Percentiles rank a stretch among this genome's conserved stretches.
Evolutionary conservation across 1,140 invertebrate species (phyloP).

Genomic region (Odontomachus brunneus): DNA sequence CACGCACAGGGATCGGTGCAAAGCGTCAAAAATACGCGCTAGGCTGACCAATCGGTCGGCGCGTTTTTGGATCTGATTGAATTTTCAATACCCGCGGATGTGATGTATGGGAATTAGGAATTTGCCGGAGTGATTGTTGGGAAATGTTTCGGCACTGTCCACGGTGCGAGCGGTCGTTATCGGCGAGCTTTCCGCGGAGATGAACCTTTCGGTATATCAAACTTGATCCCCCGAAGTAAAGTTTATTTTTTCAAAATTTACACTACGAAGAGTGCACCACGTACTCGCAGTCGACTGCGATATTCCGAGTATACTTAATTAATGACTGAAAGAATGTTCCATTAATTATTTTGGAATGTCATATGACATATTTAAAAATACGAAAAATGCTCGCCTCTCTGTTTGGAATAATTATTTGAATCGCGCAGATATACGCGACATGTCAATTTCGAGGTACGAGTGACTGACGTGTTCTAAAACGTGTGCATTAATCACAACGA

Average conservation of each 20-base stretch:
- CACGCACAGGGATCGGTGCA: conserved; percentile 3
- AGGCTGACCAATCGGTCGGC: conserved; percentile 42
- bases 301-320: neutral
- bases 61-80: conserved; percentile 55
- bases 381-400: neutral
- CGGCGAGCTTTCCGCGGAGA: conserved; percentile 42
- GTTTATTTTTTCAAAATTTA: conserved; percentile 28
- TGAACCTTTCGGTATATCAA: conserved; percentile 29
- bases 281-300: neutral
- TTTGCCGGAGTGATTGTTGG: conserved; percentile 53
- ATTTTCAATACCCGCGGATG: conserved; percentile 52
- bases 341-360: too few relatives aligned
- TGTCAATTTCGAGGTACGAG: too few relatives aligned
- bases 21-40: conserved; percentile 55
- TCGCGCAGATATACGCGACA: too few relatives aligned
- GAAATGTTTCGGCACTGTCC: conserved; percentile 36
- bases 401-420: too few relatives aligned
- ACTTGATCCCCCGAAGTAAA: conserved; percentile 16
- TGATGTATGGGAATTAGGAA: conserved; percentile 59
- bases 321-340: too few relatives aligned
- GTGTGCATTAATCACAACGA: neutral
- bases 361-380: neutral
- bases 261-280: neutral
- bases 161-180: conserved; percentile 42
- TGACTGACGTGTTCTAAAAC: neutral